These are phyloP conservation scores for Axis porcinus DNA, from an alignment of 2,113 vertebrate species.

Conservation along the genomic window DNA sequence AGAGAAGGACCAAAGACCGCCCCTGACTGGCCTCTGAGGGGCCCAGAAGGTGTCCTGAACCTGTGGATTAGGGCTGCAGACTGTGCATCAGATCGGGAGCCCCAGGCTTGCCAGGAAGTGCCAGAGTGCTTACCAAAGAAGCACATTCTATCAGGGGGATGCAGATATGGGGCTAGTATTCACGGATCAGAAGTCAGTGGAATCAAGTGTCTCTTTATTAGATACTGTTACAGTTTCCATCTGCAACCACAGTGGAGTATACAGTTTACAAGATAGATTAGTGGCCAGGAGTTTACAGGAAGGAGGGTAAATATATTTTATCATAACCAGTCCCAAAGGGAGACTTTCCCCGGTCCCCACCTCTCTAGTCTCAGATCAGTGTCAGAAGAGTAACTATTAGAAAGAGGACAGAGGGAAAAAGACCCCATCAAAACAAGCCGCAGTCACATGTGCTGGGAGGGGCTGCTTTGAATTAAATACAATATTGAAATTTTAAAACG, in stretches of 20 bases:
- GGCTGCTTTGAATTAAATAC: neutral
- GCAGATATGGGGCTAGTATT: accelerated
- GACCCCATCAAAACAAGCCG: neutral
- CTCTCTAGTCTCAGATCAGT: neutral
- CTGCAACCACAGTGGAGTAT: neutral
- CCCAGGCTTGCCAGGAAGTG: neutral
- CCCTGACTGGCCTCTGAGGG: neutral
- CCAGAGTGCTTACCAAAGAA: accelerated
- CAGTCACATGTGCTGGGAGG: too few species aligned
- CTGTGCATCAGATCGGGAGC: accelerated
- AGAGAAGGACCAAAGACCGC: neutral
- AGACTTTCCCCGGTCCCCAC: neutral
- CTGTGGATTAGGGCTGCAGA: neutral
- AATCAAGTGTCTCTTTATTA: neutral
- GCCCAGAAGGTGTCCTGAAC: neutral
- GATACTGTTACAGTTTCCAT: neutral
- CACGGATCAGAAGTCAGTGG: neutral
- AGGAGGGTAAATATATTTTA: neutral
- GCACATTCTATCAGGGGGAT: too few species aligned
- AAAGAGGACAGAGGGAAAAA: neutral
- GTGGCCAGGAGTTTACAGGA: neutral
- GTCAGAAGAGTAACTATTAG: neutral
- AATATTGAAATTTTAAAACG: neutral
- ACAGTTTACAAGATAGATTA: neutral
- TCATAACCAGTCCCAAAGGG: neutral